Conservation (phyloP, 2,113 vertebrate genomes). For the Eulemur macaco region DNA sequence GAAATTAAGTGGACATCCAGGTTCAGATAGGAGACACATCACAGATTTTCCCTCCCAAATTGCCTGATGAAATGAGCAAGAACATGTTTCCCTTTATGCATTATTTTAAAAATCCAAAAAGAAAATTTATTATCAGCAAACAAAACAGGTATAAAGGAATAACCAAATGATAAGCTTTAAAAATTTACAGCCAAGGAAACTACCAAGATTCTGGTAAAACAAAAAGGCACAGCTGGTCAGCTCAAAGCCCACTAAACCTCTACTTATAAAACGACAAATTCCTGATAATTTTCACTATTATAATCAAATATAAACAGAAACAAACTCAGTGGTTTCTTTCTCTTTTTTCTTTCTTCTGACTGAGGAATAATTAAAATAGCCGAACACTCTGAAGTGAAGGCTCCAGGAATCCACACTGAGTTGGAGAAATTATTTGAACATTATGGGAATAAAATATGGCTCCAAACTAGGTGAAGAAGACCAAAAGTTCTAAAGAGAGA, state of each 20-base stretch:
- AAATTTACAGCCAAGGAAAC: constrained; percentile 4
- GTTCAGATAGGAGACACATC: neutral
- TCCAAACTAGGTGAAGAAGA: neutral
- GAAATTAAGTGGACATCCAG: constrained; percentile 3
- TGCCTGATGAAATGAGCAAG: constrained; percentile 29
- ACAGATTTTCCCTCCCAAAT: constrained; percentile 19
- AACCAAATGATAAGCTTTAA: constrained; percentile 19
- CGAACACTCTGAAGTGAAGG: neutral
- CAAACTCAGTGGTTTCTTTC: neutral
- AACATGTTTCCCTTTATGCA: neutral
- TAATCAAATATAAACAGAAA: neutral
- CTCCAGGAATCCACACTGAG: neutral
- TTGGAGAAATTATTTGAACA: neutral
- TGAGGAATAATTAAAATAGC: constrained; percentile 21
- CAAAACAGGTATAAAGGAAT: constrained; percentile 17
- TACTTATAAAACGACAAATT: neutral
- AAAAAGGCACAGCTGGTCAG: neutral
- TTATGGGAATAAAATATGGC: neutral
- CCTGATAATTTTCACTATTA: neutral
- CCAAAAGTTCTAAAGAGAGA: neutral
- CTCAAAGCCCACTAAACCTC: neutral
- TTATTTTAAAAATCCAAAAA: constrained; percentile 3
- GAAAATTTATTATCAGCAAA: neutral
- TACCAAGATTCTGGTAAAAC: neutral
- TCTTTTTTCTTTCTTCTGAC: neutral